phyloP scores from a whole-genome alignment of 1,140 invertebrate genomes.

The Halictus rubicundus region DNA sequence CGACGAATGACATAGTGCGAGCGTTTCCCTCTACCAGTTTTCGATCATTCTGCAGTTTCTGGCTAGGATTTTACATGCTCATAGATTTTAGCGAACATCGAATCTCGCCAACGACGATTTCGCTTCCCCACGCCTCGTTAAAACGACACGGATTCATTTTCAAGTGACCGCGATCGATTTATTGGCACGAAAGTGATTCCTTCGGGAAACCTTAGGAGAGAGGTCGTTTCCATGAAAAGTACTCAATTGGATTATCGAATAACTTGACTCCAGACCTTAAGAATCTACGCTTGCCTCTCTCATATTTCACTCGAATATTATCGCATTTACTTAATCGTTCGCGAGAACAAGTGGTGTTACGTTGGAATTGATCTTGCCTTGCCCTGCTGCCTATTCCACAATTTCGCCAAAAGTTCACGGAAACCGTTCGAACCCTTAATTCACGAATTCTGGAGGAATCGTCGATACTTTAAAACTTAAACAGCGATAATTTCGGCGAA shows the following conservation, averaged over 20 bases:
- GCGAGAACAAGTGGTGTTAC: not conserved
- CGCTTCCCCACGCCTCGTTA: conserved; percentile 51
- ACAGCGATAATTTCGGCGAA: no score
- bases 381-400: no score
- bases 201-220: conserved; percentile 35
- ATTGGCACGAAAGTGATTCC: conserved; percentile 45
- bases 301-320: conserved; percentile 21
- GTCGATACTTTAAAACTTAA: no score
- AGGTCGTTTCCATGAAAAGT: conserved; percentile 41
- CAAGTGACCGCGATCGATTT: conserved; percentile 53
- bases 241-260: conserved; percentile 42
- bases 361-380: not conserved
- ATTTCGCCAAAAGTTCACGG: no score
- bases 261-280: conserved; percentile 26
- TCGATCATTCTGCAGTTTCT: conserved; percentile 34
- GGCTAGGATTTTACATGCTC: conserved; percentile 54
- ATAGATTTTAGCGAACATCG: conserved; percentile 50
- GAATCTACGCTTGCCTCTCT: conserved; percentile 15
- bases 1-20: not conserved
- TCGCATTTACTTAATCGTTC: conserved; percentile 19
- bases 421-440: no score
- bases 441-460: no score
- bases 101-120: conserved; percentile 58
- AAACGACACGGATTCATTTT: conserved; percentile 38
- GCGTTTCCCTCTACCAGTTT: not conserved